These are phyloP conservation scores for Engystomops pustulosus DNA, from an alignment of 2,113 vertebrate genomes.

Conservation along the genomic window DNA sequence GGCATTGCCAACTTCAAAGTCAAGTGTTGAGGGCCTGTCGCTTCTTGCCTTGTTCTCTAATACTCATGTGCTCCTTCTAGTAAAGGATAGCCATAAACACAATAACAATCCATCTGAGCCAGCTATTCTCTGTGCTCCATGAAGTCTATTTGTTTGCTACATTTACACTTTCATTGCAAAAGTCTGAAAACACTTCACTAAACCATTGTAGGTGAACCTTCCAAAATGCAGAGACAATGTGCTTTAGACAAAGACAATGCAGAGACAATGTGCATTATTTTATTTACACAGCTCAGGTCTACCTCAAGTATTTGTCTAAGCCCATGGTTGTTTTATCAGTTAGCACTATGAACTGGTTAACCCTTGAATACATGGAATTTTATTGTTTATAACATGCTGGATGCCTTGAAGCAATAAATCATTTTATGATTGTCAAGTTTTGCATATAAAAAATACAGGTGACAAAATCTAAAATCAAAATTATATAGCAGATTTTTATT, in stretches of 20 bases:
- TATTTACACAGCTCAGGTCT: background rate
- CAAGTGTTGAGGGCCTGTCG: background rate
- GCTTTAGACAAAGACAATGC: background rate
- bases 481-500: too few species aligned
- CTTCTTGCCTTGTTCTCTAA: background rate
- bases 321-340: background rate
- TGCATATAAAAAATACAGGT: too few species aligned
- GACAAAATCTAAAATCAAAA: too few species aligned
- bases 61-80: background rate
- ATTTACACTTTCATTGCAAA: background rate
- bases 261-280: too few species aligned
- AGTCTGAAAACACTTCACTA: background rate
- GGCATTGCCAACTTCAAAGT: constrained; percentile 23
- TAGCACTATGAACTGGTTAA: background rate
- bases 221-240: background rate
- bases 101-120: background rate
- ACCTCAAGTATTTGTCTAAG: background rate
- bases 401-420: too few species aligned
- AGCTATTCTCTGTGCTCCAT: background rate
- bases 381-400: background rate
- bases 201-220: background rate
- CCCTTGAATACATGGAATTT: background rate
- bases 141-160: background rate
- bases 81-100: background rate
- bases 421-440: too few species aligned